phyloP scores from a whole-genome alignment of 2,797 vertebrate species.

The Pangasius djambal region DNA sequence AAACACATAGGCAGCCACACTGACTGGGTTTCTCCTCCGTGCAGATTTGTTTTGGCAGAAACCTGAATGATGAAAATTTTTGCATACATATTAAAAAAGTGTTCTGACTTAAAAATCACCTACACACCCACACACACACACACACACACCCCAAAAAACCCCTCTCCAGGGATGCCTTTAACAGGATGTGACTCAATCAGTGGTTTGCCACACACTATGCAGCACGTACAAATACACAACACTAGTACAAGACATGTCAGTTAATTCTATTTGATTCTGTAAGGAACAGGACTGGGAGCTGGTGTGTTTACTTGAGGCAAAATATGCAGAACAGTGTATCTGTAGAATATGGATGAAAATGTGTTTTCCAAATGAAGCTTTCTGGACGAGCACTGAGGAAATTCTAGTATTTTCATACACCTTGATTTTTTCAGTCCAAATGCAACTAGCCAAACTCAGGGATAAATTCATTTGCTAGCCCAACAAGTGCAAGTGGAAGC shows the following conservation, averaged over 20 bases:
- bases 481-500: not conserved
- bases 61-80: not conserved
- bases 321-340: not conserved
- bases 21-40: not conserved
- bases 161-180: not conserved
- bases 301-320: not conserved
- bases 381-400: not conserved
- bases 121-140: not conserved
- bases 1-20: not conserved
- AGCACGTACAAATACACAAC: slow-evolving; percentile 8
- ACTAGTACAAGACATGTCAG: not conserved
- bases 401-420: not conserved
- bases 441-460: not conserved
- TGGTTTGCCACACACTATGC: slow-evolving; percentile 18
- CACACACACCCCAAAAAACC: not conserved
- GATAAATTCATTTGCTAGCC: not conserved
- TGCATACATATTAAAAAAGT: not conserved
- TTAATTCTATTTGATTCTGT: not conserved
- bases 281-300: not conserved
- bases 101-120: not conserved
- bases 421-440: not conserved
- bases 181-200: slow-evolving; percentile 26
- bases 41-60: not conserved
- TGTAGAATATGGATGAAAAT: too few relatives aligned
- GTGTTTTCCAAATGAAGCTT: not conserved